Base-by-base conservation (phyloP, 2,113 vertebrate species). In the Cephalopholis sonnerati region DNA sequence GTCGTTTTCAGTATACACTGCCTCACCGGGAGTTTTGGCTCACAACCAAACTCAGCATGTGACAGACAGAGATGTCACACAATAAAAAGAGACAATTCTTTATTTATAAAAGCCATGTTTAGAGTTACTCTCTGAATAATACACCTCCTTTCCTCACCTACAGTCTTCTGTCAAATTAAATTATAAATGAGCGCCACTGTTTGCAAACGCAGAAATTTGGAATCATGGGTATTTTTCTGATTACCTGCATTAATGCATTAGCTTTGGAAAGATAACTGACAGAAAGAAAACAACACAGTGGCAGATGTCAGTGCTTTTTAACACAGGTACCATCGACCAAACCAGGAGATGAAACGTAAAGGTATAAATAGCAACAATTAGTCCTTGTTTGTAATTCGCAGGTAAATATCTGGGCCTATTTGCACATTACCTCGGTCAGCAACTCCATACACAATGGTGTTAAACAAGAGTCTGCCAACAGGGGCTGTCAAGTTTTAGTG, bases 61-160 rank as follows among this genome's bases (percentile, higher is more conserved):
- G 44, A 73, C 27, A 64, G 29, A 41, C 50, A 74, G 68, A 74
- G 67, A 80, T 24, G 20, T 68, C 58, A 69, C 82, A 78, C 8
- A 39, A 51, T 27, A 3, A 66, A 62, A 63, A 59, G 0, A 27
- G 44, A 12, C 9, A 29, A 20, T 4, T 53, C 18, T 4, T 69
- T 29, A 54, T 54, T 44, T 9, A 44, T 44, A 11, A 44, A 44
- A 44, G 11, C 41, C 41, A 44, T 3, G 11, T 44, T 44, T 44
- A 44, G 41, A 12, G 41, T 44, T 44, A 44, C 10, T 13, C 25
- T 48, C 64, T 18, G 41, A 4, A 18, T 11, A 66, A 48, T 7
- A 13, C 2, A 41, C 15, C 24, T 39, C 41, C 41, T 48, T 27
- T 5, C 16, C 2, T 50, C 12, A 7, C 3, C 64, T 39, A 18